Evolutionary conservation across 2,113 vertebrate species (phyloP).

Genomic region (Silurus glanis): DNA sequence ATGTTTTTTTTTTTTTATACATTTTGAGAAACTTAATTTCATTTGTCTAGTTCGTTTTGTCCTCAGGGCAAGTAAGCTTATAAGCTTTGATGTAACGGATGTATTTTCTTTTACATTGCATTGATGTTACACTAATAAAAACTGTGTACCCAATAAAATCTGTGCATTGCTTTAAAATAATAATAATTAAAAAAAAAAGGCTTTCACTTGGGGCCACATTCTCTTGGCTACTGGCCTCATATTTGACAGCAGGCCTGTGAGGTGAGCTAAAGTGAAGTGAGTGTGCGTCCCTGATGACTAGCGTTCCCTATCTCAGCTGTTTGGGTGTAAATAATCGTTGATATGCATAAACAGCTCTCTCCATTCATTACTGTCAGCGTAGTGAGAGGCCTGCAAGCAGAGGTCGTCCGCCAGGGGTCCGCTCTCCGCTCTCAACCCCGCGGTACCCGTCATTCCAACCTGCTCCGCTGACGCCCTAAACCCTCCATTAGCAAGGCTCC

Average conservation of each 20-base stretch:
- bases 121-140: background rate
- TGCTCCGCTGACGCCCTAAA: constrained; percentile 68
- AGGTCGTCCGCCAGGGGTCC: constrained; percentile 92
- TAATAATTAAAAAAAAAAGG: background rate
- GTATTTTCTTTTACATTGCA: background rate
- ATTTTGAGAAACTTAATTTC: background rate
- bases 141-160: constrained; percentile 1
- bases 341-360: constrained; percentile 85
- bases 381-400: constrained; percentile 84
- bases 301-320: constrained; percentile 71
- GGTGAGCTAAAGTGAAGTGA: constrained; percentile 45
- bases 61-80: background rate
- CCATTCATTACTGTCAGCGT: constrained; percentile 91
- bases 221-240: constrained; percentile 43
- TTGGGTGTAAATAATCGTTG: constrained; percentile 87
- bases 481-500: constrained; percentile 86
- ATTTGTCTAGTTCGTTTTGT: background rate
- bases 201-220: constrained; percentile 58
- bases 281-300: constrained; percentile 53
- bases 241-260: constrained; percentile 50
- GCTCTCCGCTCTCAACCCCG: constrained; percentile 80
- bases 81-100: background rate
- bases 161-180: constrained; percentile 10
- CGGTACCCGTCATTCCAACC: constrained; percentile 89
- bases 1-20: background rate